A percentile compares a stretch with the other conserved stretches of the same genome.
Conservation (phyloP, 2,113 vertebrate genomes). For the Catharus minimus region DNA sequence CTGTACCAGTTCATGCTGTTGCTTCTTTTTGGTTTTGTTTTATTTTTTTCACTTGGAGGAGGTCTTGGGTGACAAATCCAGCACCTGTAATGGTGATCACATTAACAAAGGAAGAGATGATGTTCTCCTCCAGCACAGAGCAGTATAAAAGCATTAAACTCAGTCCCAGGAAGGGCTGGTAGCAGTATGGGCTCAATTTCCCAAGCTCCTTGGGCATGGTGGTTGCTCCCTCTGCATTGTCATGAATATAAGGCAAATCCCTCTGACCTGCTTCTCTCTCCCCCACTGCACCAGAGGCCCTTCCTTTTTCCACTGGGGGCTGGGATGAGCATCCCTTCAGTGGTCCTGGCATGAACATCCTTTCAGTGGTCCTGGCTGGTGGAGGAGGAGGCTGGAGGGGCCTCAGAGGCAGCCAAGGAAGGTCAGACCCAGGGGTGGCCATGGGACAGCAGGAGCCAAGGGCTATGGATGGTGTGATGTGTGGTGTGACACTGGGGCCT, state of each 20-base stretch:
- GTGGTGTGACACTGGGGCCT: accelerated
- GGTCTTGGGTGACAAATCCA: not conserved
- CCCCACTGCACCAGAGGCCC: not conserved
- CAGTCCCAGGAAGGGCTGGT: not conserved
- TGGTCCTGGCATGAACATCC: not conserved
- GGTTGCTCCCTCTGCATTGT: not conserved
- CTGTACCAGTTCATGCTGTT: not conserved
- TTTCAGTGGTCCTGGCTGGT: not conserved
- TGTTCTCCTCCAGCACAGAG: not conserved
- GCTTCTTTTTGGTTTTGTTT: not conserved
- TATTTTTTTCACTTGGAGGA: not conserved
- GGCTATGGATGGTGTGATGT: accelerated
- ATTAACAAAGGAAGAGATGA: not conserved
- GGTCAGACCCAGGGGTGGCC: not conserved
- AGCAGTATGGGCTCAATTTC: not conserved
- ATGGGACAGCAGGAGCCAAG: not conserved
- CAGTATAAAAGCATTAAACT: not conserved
- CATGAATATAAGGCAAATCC: not conserved
- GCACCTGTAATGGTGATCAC: too few relatives aligned
- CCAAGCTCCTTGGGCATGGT: not conserved
- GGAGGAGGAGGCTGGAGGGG: not conserved
- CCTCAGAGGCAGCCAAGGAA: not conserved
- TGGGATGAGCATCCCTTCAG: not conserved
- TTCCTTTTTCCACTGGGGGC: accelerated
- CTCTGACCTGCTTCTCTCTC: not conserved